phyloP scores from a whole-genome alignment of 2,888 invertebrate species.

The Coelogynopora nodosa region DNA sequence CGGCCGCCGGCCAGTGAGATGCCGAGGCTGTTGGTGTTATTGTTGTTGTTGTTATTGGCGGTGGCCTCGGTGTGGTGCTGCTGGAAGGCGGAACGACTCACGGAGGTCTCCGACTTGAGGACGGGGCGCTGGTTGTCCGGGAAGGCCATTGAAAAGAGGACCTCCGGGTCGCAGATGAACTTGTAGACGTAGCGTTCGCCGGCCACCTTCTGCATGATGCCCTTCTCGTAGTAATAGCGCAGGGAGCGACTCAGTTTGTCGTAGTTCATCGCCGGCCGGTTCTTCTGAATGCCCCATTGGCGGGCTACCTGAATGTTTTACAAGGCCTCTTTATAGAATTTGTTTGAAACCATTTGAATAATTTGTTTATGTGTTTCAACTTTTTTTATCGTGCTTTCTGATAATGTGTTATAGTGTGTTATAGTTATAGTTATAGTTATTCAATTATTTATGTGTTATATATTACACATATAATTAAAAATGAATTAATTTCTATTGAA shows the following conservation, averaged over 20 bases:
- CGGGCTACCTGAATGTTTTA: slow-evolving; percentile 83
- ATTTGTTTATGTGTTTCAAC: too few species aligned
- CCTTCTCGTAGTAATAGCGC: slow-evolving; percentile 93
- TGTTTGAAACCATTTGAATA: too few species aligned
- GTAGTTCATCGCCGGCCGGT: slow-evolving; percentile 93
- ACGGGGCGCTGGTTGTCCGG: slow-evolving; percentile 55
- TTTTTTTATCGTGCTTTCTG: too few species aligned
- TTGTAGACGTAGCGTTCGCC: slow-evolving; percentile 93
- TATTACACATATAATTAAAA: too few species aligned
- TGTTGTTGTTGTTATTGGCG: background rate
- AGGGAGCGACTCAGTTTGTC: slow-evolving; percentile 87
- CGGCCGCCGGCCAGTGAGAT: background rate
- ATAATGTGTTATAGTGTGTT: too few species aligned
- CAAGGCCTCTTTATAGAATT: too few species aligned
- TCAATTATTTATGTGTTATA: too few species aligned
- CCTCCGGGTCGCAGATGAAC: slow-evolving; percentile 83
- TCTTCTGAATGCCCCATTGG: slow-evolving; percentile 91
- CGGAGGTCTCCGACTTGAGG: slow-evolving; percentile 52
- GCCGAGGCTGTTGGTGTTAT: background rate
- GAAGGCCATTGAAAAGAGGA: slow-evolving; percentile 60
- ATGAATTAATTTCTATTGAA: too few species aligned
- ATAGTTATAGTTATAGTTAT: too few species aligned
- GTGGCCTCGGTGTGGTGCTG: background rate
- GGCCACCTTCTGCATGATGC: slow-evolving; percentile 92
- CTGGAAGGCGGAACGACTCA: background rate